Percentiles rank a stretch among this genome's conserved stretches.
These are phyloP conservation scores for Stomatorhinus walkeri DNA, from an alignment of 2,797 vertebrate species.

Conservation along the genomic window DNA sequence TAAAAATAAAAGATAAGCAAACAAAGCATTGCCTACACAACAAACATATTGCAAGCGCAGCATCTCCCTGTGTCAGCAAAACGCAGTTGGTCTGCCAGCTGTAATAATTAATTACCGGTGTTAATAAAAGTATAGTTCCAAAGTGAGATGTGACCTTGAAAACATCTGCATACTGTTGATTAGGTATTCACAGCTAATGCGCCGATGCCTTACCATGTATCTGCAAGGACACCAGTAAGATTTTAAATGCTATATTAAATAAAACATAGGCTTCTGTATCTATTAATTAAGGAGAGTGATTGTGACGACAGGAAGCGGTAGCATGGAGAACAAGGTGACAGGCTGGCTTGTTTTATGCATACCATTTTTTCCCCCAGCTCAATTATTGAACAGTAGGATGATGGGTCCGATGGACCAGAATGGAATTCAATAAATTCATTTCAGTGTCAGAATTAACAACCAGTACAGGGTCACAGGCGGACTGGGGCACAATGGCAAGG, in stretches of 20 bases:
- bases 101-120: neutral
- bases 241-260: neutral
- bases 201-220: neutral
- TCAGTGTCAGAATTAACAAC: neutral
- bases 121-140: neutral
- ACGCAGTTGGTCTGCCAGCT: neutral
- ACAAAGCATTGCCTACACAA: neutral
- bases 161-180: neutral
- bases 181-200: neutral
- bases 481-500: neutral
- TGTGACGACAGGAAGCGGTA: neutral
- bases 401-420: neutral
- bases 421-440: conserved; percentile 1
- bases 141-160: neutral
- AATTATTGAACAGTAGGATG: neutral
- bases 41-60: neutral
- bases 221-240: neutral
- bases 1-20: neutral
- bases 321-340: neutral
- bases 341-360: neutral
- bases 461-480: neutral
- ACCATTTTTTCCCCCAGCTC: neutral
- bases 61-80: neutral
- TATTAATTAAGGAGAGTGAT: neutral
- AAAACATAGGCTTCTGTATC: neutral